These are phyloP conservation scores for Poecilia latipinna DNA, from an alignment of 2,113 vertebrate genomes.

Conservation along the genomic window DNA sequence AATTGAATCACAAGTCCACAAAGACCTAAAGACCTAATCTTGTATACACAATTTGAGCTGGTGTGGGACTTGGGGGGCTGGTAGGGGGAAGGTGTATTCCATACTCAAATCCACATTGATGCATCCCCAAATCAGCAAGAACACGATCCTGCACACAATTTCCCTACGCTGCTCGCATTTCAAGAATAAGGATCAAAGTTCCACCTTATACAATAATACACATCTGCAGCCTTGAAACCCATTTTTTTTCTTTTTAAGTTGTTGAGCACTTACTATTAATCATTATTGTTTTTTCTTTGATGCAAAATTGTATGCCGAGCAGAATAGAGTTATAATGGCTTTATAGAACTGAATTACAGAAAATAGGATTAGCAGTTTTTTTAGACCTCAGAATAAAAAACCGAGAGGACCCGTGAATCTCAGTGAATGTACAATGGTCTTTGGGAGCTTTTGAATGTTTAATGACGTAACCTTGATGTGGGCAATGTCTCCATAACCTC, in stretches of 20 bases:
- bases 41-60: neutral
- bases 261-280: neutral
- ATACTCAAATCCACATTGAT: neutral
- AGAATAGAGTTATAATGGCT: neutral
- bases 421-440: neutral
- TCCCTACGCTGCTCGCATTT: neutral
- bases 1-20: neutral
- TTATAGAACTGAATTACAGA: neutral
- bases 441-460: slow-evolving; percentile 20
- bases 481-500: slow-evolving; percentile 7
- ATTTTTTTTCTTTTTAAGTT: neutral
- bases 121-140: neutral
- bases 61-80: too few species aligned
- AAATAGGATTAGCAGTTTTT: neutral
- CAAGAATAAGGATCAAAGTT: neutral
- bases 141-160: neutral
- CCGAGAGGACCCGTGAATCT: neutral
- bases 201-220: too few species aligned
- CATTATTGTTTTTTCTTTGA: neutral
- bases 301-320: neutral
- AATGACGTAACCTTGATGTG: slow-evolving; percentile 15
- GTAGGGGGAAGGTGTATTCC: too few species aligned
- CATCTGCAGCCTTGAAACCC: neutral
- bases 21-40: neutral
- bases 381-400: neutral